phyloP scores from a whole-genome alignment of 2,113 vertebrate genomes.

The Scalopus aquaticus region DNA sequence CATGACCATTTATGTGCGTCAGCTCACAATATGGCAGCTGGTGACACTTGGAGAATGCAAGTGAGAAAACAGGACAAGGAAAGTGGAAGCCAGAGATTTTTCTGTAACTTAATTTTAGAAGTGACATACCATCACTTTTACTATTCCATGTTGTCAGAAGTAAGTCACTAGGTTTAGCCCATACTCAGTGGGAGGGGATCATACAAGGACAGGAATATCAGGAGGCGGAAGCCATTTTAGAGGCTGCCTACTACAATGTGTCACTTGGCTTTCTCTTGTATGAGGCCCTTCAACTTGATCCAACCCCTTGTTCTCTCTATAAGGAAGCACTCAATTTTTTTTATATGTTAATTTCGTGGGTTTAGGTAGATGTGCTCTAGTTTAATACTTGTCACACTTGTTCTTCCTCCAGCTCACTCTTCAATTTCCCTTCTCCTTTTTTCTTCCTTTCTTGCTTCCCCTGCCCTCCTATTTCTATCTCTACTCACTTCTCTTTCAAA shows the following conservation, averaged over 20 bases:
- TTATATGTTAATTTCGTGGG: constrained; percentile 59
- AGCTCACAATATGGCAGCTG: background rate
- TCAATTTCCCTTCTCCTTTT: constrained; percentile 78
- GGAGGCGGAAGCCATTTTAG: background rate
- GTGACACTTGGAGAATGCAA: background rate
- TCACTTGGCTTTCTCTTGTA: constrained; percentile 21
- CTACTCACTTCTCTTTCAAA: constrained; percentile 56
- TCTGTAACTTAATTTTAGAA: constrained; percentile 14
- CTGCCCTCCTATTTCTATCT: constrained; percentile 34
- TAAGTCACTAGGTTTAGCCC: background rate
- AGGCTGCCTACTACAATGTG: background rate
- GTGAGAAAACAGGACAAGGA: background rate
- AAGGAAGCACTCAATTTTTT: constrained; percentile 45
- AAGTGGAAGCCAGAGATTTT: background rate
- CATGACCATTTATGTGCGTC: background rate
- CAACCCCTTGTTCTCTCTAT: constrained; percentile 39
- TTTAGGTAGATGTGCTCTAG: constrained; percentile 36
- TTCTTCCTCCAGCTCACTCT: constrained; percentile 69
- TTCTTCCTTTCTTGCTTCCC: constrained; percentile 69
- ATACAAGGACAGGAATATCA: background rate
- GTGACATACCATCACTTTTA: background rate
- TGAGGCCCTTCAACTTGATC: background rate
- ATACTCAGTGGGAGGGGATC: background rate
- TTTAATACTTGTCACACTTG: constrained; percentile 58
- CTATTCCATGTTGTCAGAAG: constrained; percentile 10